These are phyloP conservation scores for Calephelis virginiensis DNA, from an alignment of 1,140 invertebrate genomes.

Conservation along the genomic window DNA sequence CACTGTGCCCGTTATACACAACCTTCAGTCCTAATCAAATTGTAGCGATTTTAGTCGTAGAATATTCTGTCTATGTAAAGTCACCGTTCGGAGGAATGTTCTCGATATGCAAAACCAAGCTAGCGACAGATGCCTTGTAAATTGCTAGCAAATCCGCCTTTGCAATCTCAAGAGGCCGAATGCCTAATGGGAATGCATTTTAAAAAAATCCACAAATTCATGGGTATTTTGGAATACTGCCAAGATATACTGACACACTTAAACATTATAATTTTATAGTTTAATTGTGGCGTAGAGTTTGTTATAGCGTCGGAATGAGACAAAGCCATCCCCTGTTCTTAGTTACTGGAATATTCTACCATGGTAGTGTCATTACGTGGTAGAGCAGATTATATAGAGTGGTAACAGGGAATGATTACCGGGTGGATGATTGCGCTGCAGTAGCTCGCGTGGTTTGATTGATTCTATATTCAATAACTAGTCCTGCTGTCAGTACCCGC, in stretches of 20 bases:
- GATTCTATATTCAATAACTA: no score
- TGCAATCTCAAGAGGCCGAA: constrained; percentile 26
- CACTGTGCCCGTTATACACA: no score
- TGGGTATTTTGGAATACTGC: constrained; percentile 3
- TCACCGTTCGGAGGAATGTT: background rate
- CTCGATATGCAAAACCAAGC: constrained; percentile 6
- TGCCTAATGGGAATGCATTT: constrained; percentile 48
- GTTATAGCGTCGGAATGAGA: background rate
- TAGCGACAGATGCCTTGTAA: constrained; percentile 23
- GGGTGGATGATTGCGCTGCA: no score
- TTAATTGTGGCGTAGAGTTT: background rate
- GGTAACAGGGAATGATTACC: no score
- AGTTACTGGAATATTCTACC: no score
- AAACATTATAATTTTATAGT: background rate
- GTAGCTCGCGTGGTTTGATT: no score
- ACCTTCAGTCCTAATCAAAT: no score
- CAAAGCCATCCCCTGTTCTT: no score
- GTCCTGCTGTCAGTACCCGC: no score
- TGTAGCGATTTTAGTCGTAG: background rate
- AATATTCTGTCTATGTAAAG: constrained; percentile 11
- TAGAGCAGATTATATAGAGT: no score
- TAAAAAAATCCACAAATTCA: constrained; percentile 30
- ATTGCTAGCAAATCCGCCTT: constrained; percentile 17
- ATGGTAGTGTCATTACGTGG: no score
- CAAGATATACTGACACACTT: background rate